Evolutionary conservation across 2,113 vertebrate species (phyloP), one percentile per base, ranked within the genome.

Genomic region (Cygnus atratus): DNA sequence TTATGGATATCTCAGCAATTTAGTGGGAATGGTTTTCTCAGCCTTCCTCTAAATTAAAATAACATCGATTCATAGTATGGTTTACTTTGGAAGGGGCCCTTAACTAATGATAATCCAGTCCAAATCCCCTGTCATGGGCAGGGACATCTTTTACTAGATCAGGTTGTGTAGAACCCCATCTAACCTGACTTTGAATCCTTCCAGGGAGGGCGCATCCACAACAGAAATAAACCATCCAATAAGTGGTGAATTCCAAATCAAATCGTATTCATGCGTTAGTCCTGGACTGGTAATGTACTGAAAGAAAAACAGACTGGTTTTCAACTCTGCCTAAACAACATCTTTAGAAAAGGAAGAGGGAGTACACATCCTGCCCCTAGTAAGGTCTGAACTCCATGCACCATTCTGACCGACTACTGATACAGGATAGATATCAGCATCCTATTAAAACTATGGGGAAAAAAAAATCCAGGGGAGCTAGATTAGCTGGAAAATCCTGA

Each of bases 381-480:
- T 18, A 20, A 6, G 1, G 1, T 54, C 79, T 54, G 54, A 63
- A 44, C 14, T 41, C 33, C 15, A 13, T 44, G 46, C 18, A 41
- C 6, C 33, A 14, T 52, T 55, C 35, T 18, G 58, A 72, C 26
- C 12, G 37, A n/a, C 10, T 26, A 33, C 11, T 1, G 2, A 43
- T 11, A 54, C 9, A 31, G 22, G 28, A 5, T 54, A 20, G n/a
- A 66, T 1, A 13, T 8, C 28, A 31, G 7, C 11, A 28, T 6
- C 4, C 20, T 31, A 9, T 41, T 59, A 25, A 55, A 78, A 22
- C 10, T 18, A 28, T 6, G 35, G 24, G 6, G 10, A 35, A 76
- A 28, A 61, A 55, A 68, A 24, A 5, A 4, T 4, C 12, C 7
- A 17, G 11, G 4, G 1, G 0, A 4, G 8, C 3, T 62, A 26